Percentiles rank a stretch among this genome's conserved stretches.
Evolutionary conservation across 1,140 invertebrate species (phyloP).

Genomic region (Drosophila asahinai): DNA sequence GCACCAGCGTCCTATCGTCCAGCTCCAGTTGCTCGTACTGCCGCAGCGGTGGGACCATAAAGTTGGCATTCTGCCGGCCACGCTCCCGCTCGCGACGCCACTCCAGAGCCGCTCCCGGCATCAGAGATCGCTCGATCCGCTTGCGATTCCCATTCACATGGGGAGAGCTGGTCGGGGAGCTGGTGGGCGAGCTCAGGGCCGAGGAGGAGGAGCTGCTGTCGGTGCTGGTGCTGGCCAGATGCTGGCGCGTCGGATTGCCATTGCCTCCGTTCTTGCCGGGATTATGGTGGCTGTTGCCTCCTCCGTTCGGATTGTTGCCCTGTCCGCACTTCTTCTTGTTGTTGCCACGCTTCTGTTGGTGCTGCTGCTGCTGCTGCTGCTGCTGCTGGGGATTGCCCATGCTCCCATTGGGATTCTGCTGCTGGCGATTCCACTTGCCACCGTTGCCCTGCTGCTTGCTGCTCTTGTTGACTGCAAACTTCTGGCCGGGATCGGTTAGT

Average conservation of each 20-base stretch:
- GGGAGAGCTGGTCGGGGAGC: slow-evolving; percentile 51
- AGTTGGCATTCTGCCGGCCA: slow-evolving; percentile 35
- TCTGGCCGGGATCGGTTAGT: slow-evolving; percentile 1
- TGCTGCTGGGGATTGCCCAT: slow-evolving; percentile 1
- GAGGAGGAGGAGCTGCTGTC: slow-evolving; percentile 50
- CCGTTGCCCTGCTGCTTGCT: slow-evolving; percentile 14
- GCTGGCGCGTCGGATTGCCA: slow-evolving; percentile 11
- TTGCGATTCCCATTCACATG: slow-evolving; percentile 29
- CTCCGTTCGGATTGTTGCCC: background rate
- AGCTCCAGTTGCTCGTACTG: slow-evolving; percentile 84
- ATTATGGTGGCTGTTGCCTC: slow-evolving; percentile 16
- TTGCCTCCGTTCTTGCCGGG: slow-evolving; percentile 1
- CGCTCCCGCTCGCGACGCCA: slow-evolving; percentile 27
- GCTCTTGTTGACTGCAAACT: background rate
- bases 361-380: slow-evolving; percentile 30
- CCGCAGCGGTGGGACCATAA: slow-evolving; percentile 70
- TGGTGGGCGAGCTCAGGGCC: slow-evolving; percentile 56
- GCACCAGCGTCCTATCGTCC: slow-evolving; percentile 82
- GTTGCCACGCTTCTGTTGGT: slow-evolving; percentile 33
- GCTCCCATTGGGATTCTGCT: background rate
- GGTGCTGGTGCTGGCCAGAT: slow-evolving; percentile 19
- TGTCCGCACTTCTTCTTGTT: slow-evolving; percentile 33
- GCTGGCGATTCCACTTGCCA: background rate
- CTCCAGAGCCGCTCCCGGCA: slow-evolving; percentile 25
- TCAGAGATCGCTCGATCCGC: slow-evolving; percentile 22